These are phyloP conservation scores for Atrichornis clamosus DNA, from an alignment of 2,113 vertebrate genomes.

Conservation along the genomic window DNA sequence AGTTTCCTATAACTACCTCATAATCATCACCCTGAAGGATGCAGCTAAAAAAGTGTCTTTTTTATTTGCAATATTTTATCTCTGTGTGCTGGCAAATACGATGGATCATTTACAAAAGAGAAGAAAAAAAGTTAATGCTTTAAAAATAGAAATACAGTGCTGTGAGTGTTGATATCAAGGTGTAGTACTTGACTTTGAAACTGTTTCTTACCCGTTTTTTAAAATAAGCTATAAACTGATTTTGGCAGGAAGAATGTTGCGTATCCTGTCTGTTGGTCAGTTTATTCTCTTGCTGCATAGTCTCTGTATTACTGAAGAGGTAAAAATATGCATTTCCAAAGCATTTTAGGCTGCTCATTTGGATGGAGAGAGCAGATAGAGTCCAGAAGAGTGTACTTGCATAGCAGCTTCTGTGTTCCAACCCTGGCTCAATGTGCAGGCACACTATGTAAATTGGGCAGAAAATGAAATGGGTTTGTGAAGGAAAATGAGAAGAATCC, in stretches of 20 bases:
- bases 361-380: not conserved
- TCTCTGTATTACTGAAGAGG: not conserved
- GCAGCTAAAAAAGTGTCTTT: not conserved
- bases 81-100: not conserved
- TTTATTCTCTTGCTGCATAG: not conserved
- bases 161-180: not conserved
- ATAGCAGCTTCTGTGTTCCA: not conserved
- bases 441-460: not conserved
- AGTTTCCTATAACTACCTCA: not conserved
- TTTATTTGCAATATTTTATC: not conserved
- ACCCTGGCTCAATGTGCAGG: not conserved
- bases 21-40: not conserved
- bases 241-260: not conserved
- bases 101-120: not conserved
- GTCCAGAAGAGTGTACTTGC: not conserved
- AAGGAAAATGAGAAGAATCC: not conserved
- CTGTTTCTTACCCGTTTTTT: not conserved
- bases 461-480: not conserved
- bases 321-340: not conserved
- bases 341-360: not conserved
- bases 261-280: not conserved
- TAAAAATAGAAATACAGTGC: not conserved
- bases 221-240: not conserved
- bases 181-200: not conserved
- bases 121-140: not conserved